Base-by-base conservation (phyloP, 92 coral and sea anemone genomes). In the Porites lobata region DNA sequence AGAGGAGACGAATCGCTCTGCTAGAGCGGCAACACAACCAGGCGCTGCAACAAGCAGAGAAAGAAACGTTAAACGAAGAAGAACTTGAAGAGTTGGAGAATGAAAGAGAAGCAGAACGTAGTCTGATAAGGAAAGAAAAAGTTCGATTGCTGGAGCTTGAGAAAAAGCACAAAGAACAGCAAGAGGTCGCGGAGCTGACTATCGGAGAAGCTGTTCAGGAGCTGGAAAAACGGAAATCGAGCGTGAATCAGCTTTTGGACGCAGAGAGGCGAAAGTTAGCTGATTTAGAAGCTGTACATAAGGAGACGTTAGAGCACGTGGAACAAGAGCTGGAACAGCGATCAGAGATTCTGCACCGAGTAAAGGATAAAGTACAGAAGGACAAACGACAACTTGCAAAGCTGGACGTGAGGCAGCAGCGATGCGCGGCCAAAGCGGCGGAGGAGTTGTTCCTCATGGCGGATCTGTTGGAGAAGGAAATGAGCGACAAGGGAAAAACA, bases 391-490 rank as follows among this genome's bases (percentile, higher is more conserved):
- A 96, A 81, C 88, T 97, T 53, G 96, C 99, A 0, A 97, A 97
- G 85, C 90, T 97, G 43, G 99, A 97, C 62, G 99, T 93, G 29
- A 69, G 99, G 78, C 99, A 97, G 81, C 99, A 97, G 85, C 83
- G 99, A 26, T 95, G 96, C 43, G 99, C 99, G 6, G 97, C 98
- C 51, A 90, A 96, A 61, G 99, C 99, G 3, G 99, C 99, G 6
- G 99, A 97, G 87, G 99, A 97, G 79, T 80, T 97, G 7, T 97
- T 97, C 87, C 74, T 97, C 69, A 97, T 97, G 99, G 99, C 99
- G 11, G 99, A 97, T 58, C 75, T 97, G 50, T 89, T 97, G 47
- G 99, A 97, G 91, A 95, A 95, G 83, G 99, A 97, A 83, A 97
- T 97, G 99, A 95, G 96, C 38, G 98, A 93, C 72, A 97, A 95